These are phyloP conservation scores for Sebastes matsubarae DNA, from an alignment of 2,797 vertebrate genomes.

Conservation along the genomic window DNA sequence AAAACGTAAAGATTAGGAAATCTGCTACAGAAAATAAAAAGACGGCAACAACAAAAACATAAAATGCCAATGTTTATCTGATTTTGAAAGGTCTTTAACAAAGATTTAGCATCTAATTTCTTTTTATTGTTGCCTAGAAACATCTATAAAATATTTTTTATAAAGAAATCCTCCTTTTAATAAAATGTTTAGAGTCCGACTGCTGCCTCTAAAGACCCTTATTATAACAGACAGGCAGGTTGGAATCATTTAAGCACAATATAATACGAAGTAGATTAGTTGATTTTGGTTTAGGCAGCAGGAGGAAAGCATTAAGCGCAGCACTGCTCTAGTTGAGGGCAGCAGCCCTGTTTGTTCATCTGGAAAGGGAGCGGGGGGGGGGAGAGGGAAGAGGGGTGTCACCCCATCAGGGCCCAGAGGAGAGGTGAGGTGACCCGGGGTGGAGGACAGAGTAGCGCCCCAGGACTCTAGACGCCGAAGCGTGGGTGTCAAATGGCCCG, in stretches of 20 bases:
- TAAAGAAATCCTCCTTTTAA: not conserved
- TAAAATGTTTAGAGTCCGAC: not conserved
- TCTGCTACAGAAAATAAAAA: not conserved
- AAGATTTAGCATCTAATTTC: not conserved
- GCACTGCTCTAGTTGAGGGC: constrained; percentile 50
- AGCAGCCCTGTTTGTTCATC: constrained; percentile 55
- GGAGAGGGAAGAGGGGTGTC: constrained; percentile 37
- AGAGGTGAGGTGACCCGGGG: constrained; percentile 75
- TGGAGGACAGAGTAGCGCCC: constrained; percentile 76
- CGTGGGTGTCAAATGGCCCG: constrained; percentile 75
- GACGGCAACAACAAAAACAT: not conserved
- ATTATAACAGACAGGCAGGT: not conserved
- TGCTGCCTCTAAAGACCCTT: not conserved
- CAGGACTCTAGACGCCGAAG: constrained; percentile 72
- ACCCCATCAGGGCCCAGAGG: constrained; percentile 72
- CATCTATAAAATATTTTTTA: not conserved
- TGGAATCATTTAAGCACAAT: not conserved
- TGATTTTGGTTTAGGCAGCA: constrained; percentile 29
- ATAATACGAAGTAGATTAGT: constrained; percentile 21
- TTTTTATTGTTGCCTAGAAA: not conserved
- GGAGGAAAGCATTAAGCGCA: constrained; percentile 45
- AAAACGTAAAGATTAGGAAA: constrained; percentile 25
- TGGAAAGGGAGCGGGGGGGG: constrained; percentile 37
- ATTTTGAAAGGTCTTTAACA: constrained; percentile 8
- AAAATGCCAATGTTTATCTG: not conserved